Evolutionary conservation across 2,888 invertebrate species (phyloP).

Genomic region (Suillia variegata): DNA sequence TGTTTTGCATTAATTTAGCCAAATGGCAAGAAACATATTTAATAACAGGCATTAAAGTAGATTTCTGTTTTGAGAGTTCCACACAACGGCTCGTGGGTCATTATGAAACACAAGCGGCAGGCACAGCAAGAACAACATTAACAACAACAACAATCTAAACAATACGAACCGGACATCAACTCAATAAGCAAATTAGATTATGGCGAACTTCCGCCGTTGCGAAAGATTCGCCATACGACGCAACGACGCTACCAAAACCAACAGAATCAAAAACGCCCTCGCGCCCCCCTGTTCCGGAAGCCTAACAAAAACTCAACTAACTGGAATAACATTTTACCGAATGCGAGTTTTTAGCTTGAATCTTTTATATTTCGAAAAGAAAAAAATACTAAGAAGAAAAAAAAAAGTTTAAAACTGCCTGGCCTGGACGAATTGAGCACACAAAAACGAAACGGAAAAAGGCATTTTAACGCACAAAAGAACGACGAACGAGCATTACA

Average conservation of each 20-base stretch:
- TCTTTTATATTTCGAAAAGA: conserved; percentile 21
- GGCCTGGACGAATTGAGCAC: too few species aligned
- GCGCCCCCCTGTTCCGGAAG: conserved; percentile 39
- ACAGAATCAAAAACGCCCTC: neutral
- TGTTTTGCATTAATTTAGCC: too few species aligned
- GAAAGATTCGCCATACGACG: conserved; percentile 13
- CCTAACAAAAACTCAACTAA: conserved; percentile 43
- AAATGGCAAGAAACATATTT: too few species aligned
- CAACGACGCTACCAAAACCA: too few species aligned
- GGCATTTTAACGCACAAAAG: neutral
- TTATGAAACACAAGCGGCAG: too few species aligned
- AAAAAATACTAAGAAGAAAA: neutral
- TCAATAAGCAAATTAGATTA: conserved; percentile 26
- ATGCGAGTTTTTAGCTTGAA: too few species aligned
- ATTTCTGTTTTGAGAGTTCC: too few species aligned
- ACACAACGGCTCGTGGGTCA: too few species aligned
- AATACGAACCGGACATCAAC: neutral
- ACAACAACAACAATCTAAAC: conserved; percentile 11
- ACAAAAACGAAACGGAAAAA: neutral
- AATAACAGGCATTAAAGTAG: too few species aligned
- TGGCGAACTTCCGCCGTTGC: conserved; percentile 48
- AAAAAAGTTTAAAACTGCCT: too few species aligned
- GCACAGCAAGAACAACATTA: too few species aligned
- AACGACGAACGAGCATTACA: too few species aligned
- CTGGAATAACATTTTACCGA: conserved; percentile 46